A percentile compares a stretch with the other conserved stretches of the same genome.
Conservation (phyloP, 2,113 vertebrate genomes). For the Hystrix cristata region DNA sequence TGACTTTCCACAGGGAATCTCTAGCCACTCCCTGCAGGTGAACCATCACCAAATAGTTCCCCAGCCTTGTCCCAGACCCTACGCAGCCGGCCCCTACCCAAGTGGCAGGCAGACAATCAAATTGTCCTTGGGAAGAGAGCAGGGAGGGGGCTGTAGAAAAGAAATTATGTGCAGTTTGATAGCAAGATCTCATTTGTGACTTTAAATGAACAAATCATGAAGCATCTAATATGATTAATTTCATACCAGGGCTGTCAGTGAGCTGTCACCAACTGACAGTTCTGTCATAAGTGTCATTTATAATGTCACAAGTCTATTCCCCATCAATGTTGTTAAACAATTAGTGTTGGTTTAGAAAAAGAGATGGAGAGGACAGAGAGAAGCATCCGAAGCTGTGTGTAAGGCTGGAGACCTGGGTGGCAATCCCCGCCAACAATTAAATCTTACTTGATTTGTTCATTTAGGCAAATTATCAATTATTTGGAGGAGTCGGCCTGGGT, state of each 20-base stretch:
- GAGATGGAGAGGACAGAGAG: constrained; percentile 68
- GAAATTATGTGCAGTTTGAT: constrained; percentile 21
- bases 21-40: background rate
- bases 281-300: constrained; percentile 89
- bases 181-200: constrained; percentile 85
- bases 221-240: constrained; percentile 90
- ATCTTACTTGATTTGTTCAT: constrained; percentile 81
- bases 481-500: constrained; percentile 78
- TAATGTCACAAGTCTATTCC: constrained; percentile 90
- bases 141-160: background rate
- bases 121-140: background rate
- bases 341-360: constrained; percentile 81
- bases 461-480: constrained; percentile 87
- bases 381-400: background rate
- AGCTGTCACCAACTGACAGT: constrained; percentile 88
- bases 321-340: constrained; percentile 90
- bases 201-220: constrained; percentile 88
- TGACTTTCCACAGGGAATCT: background rate
- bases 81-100: background rate
- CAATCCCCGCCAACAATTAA: constrained; percentile 81
- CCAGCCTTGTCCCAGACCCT: background rate
- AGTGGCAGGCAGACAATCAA: background rate
- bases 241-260: constrained; percentile 87
- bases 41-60: background rate
- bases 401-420: constrained; percentile 83